Evolutionary conservation across 2,888 invertebrate genomes (phyloP).

Genomic region (Osedax frankpressi): DNA sequence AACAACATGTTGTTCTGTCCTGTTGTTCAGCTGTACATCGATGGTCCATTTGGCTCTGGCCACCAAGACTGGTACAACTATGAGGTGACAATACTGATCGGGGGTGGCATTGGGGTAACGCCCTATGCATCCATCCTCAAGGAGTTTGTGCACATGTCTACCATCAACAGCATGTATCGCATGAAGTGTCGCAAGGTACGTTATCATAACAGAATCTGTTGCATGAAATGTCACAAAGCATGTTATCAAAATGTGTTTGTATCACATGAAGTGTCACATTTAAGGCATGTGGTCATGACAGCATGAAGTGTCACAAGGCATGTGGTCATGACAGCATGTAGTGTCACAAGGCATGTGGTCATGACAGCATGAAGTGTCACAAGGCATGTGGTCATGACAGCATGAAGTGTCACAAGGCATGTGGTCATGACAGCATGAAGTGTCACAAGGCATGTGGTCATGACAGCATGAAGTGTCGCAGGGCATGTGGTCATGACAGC

Average conservation of each 20-base stretch:
- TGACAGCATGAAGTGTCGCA: too few relatives aligned
- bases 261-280: not conserved
- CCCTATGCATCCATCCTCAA: constrained; percentile 57
- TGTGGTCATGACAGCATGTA: too few relatives aligned
- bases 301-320: too few relatives aligned
- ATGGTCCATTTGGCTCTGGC: constrained; percentile 44
- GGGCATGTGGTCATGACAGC: too few relatives aligned
- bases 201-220: not conserved
- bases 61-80: constrained; percentile 45
- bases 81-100: constrained; percentile 42
- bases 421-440: too few relatives aligned
- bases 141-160: constrained; percentile 50
- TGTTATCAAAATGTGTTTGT: too few relatives aligned
- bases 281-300: too few relatives aligned
- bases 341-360: too few relatives aligned
- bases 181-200: constrained; percentile 46
- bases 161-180: constrained; percentile 39
- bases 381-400: too few relatives aligned
- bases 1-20: not conserved
- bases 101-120: constrained; percentile 49
- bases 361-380: too few relatives aligned
- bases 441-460: too few relatives aligned
- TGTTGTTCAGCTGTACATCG: constrained; percentile 36
- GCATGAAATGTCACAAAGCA: not conserved
- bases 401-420: too few relatives aligned